Evolutionary conservation across 2,113 vertebrate species (phyloP).

Genomic region (Chiloscyllium plagiosum): DNA sequence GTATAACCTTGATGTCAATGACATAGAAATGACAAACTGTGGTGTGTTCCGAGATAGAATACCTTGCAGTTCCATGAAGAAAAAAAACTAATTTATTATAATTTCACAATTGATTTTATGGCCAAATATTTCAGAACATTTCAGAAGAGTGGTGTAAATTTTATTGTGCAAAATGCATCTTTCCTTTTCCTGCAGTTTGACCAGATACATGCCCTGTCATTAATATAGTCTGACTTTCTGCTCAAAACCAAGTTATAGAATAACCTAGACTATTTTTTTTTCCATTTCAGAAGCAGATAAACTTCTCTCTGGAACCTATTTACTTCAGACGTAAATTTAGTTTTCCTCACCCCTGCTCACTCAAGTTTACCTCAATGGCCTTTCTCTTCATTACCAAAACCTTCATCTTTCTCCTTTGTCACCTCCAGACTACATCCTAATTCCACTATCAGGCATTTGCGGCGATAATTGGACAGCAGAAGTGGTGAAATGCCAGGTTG

Average conservation of each 20-base stretch:
- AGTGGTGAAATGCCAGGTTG: neutral
- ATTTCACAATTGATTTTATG: neutral
- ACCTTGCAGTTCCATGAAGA: neutral
- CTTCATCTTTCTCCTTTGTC: neutral
- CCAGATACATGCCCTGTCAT: neutral
- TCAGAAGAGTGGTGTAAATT: neutral
- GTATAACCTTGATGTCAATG: neutral
- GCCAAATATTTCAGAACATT: neutral
- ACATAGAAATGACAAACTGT: neutral
- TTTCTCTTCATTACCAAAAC: neutral
- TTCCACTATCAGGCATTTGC: neutral
- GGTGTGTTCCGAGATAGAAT: neutral
- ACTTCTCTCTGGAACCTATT: neutral
- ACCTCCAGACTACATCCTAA: neutral
- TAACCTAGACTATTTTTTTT: neutral
- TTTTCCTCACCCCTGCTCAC: neutral
- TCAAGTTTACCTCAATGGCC: neutral
- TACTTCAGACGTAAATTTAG: neutral
- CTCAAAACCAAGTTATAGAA: neutral
- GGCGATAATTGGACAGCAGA: neutral
- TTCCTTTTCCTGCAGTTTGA: neutral
- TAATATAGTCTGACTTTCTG: neutral
- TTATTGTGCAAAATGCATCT: neutral
- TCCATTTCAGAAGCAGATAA: neutral
- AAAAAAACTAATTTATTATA: neutral